Base-by-base conservation (phyloP, 2,797 vertebrate species). In the Lagodon rhomboides region DNA sequence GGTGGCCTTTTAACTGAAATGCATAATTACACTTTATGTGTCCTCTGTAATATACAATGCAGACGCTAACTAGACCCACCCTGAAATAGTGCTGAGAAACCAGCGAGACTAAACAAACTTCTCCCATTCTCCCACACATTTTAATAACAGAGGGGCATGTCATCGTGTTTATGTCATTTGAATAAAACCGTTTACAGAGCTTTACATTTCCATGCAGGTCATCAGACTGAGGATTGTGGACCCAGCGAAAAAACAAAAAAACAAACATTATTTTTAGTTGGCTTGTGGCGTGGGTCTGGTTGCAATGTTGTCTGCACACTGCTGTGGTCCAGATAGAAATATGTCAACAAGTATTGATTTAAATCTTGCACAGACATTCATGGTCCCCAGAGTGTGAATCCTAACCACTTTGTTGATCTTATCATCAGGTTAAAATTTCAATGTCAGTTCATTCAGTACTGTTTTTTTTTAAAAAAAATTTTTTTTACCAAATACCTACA, bases 11-110 rank as follows among this genome's bases (percentile, higher is more conserved):
- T 47, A 75, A 59, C 63, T 61, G 30, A 34, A 55, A 68, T 51
- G 68, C 58, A 47, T 80, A 77, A 92, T 86, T 75, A 85, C 61
- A 65, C 51, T 85, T 85, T 73, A 89, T 88, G 74, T 85, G 66
- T 84, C 54, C 70, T 79, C 79, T 88, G 86, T 86, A 88, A 85
- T 84, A 81, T 66, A 79, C 70, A 67, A 50, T 87, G 79, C 85
- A 77, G 72, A 76, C 12, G 3, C 55, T 56, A 51, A 85, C 44
- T 43, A 30, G 47, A 85, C 73, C 71, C 84, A 70, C 72, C 75
- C 82, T 75, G 55, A 75, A 72, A 75, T 22, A 68, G 30, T 23
- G 60, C 61, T 51, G 69, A 77, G 70, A 69, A 75, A 68, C 54
- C 63, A 67, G 58, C 49, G 67, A 86, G 79, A 86, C 84, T 77